These are phyloP conservation scores for Pitangus sulphuratus DNA, from an alignment of 2,797 vertebrate genomes.

Conservation along the genomic window DNA sequence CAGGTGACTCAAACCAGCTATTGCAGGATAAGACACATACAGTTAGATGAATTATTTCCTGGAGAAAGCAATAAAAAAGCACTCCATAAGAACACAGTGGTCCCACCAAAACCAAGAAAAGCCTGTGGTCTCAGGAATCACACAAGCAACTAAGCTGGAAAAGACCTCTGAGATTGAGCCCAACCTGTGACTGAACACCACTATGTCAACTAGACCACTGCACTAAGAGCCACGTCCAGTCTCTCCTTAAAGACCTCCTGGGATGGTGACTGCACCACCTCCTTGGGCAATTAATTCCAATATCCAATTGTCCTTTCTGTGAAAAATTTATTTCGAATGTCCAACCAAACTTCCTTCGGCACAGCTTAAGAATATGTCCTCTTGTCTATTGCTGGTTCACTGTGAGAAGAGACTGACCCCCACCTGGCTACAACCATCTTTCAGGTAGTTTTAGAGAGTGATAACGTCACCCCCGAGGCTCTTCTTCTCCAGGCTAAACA, in stretches of 20 bases:
- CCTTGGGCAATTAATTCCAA: background rate
- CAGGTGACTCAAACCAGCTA: background rate
- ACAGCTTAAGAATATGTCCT: background rate
- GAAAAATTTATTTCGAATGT: background rate
- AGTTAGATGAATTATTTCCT: background rate
- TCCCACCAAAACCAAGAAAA: background rate
- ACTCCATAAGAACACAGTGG: background rate
- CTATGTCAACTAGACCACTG: background rate
- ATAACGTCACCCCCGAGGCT: background rate
- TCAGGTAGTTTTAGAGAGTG: background rate
- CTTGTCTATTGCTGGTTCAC: background rate
- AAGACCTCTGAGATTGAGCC: background rate
- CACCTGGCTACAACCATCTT: background rate
- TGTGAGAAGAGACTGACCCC: background rate
- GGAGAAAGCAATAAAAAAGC: background rate
- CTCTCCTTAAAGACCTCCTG: background rate
- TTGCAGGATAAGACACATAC: background rate
- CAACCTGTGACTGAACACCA: background rate
- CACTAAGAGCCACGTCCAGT: background rate
- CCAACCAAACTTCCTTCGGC: background rate
- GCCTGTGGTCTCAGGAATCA: background rate
- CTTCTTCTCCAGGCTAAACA: background rate
- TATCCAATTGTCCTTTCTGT: background rate
- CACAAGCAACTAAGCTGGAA: background rate
- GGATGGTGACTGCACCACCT: background rate